These are phyloP conservation scores for Mellivora capensis DNA, from an alignment of 2,113 vertebrate genomes.

Conservation along the genomic window DNA sequence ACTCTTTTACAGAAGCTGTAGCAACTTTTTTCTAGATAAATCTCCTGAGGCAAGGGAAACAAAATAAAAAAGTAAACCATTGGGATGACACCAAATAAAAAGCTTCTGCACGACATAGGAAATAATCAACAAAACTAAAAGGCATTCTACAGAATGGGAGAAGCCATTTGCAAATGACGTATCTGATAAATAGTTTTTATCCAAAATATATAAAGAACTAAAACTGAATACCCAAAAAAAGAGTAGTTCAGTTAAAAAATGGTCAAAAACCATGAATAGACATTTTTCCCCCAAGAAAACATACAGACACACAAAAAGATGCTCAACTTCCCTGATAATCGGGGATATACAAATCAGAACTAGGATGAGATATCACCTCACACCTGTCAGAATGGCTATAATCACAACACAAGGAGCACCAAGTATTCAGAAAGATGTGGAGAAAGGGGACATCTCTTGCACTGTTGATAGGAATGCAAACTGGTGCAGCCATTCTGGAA, in stretches of 20 bases:
- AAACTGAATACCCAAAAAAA: not conserved
- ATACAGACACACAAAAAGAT: not conserved
- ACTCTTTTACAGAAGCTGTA: too few relatives aligned
- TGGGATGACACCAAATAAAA: too few relatives aligned
- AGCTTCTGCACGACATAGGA: not conserved
- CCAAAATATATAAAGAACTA: not conserved
- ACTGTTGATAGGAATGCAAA: not conserved
- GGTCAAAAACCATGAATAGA: not conserved
- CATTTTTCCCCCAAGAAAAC: not conserved
- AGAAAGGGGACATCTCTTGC: not conserved
- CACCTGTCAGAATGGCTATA: not conserved
- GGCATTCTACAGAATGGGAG: not conserved
- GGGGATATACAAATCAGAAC: not conserved
- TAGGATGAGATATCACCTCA: not conserved
- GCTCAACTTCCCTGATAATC: not conserved
- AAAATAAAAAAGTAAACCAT: too few relatives aligned
- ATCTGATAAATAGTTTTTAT: not conserved
- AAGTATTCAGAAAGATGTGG: not conserved
- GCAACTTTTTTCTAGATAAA: too few relatives aligned
- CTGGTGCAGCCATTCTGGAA: not conserved
- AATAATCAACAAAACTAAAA: not conserved
- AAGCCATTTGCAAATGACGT: not conserved
- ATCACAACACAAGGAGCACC: not conserved
- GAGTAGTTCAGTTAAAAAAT: not conserved
- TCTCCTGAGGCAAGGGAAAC: too few relatives aligned